These are phyloP conservation scores for Martes martes DNA, from an alignment of 2,113 vertebrate species.

Conservation along the genomic window DNA sequence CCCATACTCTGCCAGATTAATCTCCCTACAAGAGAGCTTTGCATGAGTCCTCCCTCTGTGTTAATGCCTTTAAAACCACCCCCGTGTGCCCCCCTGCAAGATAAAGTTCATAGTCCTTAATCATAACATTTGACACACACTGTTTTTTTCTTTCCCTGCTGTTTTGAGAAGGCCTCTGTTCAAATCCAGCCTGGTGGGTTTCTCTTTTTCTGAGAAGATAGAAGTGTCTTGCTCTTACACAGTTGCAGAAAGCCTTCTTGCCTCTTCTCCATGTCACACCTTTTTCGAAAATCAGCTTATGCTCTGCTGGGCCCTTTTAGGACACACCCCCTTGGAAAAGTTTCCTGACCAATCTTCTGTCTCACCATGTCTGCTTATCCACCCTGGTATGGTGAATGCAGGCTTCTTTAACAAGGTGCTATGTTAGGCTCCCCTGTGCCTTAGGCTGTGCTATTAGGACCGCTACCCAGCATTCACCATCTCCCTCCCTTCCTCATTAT, in stretches of 20 bases:
- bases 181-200: not conserved
- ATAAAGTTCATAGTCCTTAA: not conserved
- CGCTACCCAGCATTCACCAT: accelerated
- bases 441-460: not conserved
- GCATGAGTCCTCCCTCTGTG: not conserved
- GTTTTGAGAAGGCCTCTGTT: not conserved
- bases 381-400: accelerated
- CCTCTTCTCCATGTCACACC: not conserved
- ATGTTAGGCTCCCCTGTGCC: not conserved
- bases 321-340: accelerated
- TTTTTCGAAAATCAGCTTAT: not conserved
- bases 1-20: not conserved
- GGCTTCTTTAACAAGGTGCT: accelerated
- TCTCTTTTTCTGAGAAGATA: not conserved
- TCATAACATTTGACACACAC: not conserved
- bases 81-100: not conserved
- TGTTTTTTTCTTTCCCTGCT: not conserved
- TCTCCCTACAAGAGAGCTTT: not conserved
- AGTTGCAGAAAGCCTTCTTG: not conserved
- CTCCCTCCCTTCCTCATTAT: not conserved
- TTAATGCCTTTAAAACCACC: not conserved
- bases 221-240: not conserved
- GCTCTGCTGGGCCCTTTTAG: not conserved
- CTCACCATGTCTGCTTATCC: not conserved
- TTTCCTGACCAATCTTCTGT: not conserved